Evolutionary conservation across 2,797 vertebrate species (phyloP), one percentile per base, ranked within the genome.

Genomic region (Sebastes reedi): DNA sequence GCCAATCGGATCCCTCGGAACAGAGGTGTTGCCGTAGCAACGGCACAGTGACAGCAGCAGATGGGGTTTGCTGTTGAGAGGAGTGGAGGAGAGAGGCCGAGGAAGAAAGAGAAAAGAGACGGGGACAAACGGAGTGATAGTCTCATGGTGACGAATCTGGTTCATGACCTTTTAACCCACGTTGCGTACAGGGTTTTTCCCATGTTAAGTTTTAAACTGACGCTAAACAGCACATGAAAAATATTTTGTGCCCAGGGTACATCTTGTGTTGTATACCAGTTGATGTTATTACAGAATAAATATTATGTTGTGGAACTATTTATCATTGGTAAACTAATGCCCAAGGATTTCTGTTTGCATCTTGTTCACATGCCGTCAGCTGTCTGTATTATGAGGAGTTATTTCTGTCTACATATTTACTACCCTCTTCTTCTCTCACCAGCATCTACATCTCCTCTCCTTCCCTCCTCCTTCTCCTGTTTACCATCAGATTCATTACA

Each of bases 1-100:
- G 75, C 92, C 92, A 91, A 93, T 93, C 70, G 5, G 66, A 72
- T 77, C 81, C 30, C 78, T 67, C 18, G 46, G 69, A 82, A 32
- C 30, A 27, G 72, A 73, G 84, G 52, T 83, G 88, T 92, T 92
- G 79, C 91, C 81, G 82, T 94, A 89, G 93, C 75, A 77, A 94
- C 88, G 46, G 1, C 69, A 52, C 81, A 83, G 82, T 87, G 84
- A 91, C 89, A 92, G 91, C 72, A 87, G 86, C 88, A 91, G 86
- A 89, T 88, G 88, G 61, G 75, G 52, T 72, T 72, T 77, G 75
- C 67, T 86, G 75, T 76, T 62, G 67, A 79, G 74, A 72, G 16
- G 64, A 67, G 62, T 22, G 52, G 68, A 71, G 61, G 55, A 73
- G 52, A 74, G 55, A 36, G 20, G 55, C n/a, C 10, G 59, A 68